Percentiles rank a stretch among this genome's conserved stretches.
Evolutionary conservation across 2,113 vertebrate species (phyloP).

Genomic region (Muscicapa adusta): DNA sequence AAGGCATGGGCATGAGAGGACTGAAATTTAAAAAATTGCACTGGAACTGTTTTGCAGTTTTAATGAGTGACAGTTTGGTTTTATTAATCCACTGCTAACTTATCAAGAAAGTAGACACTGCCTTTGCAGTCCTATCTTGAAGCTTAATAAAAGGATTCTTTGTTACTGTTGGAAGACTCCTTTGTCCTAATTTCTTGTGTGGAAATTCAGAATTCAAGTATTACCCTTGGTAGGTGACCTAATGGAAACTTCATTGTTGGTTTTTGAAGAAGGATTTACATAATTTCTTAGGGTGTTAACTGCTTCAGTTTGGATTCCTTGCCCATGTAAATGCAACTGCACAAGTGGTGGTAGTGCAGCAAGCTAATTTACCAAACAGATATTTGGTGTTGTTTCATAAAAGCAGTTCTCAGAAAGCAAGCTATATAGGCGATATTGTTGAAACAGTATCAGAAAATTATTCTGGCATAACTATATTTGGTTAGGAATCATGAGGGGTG

Average conservation of each 20-base stretch:
- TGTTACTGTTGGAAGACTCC: not conserved
- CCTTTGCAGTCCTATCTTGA: not conserved
- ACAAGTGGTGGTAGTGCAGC: not conserved
- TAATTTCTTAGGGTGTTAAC: not conserved
- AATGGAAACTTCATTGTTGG: not conserved
- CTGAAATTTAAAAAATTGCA: not conserved
- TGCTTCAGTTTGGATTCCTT: not conserved
- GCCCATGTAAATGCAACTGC: not conserved
- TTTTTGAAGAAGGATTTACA: not conserved
- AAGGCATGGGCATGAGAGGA: not conserved
- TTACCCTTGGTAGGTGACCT: not conserved
- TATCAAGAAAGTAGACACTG: not conserved
- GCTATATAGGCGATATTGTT: not conserved
- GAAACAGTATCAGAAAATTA: not conserved
- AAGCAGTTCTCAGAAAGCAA: not conserved
- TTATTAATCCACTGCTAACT: not conserved
- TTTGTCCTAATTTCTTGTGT: not conserved
- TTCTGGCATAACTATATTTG: not conserved
- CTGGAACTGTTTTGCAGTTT: not conserved
- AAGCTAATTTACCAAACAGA: not conserved
- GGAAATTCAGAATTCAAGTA: not conserved
- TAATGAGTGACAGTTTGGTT: not conserved
- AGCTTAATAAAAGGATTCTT: not conserved
- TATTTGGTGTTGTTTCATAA: not conserved
- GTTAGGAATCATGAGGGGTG: not conserved